Evolutionary conservation across 2,888 invertebrate species (phyloP).

Genomic region (Siphonodentalium dalli): DNA sequence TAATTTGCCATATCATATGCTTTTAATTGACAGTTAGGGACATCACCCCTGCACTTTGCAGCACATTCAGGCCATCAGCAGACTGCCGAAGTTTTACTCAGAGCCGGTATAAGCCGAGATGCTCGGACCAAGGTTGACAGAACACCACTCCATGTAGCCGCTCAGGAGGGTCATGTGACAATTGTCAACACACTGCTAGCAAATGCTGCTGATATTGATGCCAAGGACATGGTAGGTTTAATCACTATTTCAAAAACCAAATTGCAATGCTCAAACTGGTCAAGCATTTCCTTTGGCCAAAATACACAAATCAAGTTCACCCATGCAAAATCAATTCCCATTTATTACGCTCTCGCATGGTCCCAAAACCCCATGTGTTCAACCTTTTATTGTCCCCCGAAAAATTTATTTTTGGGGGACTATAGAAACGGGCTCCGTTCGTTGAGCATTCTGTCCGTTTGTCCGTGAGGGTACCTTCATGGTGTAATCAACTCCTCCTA

Average conservation of each 20-base stretch:
- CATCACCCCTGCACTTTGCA: slow-evolving; percentile 87
- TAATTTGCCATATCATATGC: neutral
- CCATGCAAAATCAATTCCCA: too few relatives aligned
- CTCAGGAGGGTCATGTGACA: slow-evolving; percentile 80
- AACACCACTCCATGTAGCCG: slow-evolving; percentile 89
- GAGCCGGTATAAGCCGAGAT: slow-evolving; percentile 87
- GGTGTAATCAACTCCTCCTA: too few relatives aligned
- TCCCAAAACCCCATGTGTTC: too few relatives aligned
- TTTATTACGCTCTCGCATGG: too few relatives aligned
- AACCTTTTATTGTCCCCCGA: too few relatives aligned
- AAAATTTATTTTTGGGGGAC: too few relatives aligned
- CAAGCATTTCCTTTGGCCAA: too few relatives aligned
- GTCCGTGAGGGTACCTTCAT: too few relatives aligned
- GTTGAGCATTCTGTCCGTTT: too few relatives aligned
- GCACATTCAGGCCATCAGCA: slow-evolving; percentile 81
- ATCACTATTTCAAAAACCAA: slow-evolving; percentile 52
- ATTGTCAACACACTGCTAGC: slow-evolving; percentile 76
- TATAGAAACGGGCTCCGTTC: too few relatives aligned
- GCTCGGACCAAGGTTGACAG: slow-evolving; percentile 90
- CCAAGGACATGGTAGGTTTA: slow-evolving; percentile 77
- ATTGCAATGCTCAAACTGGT: neutral
- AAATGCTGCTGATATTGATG: slow-evolving; percentile 77
- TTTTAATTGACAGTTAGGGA: slow-evolving; percentile 75
- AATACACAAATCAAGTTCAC: too few relatives aligned
- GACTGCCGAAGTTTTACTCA: slow-evolving; percentile 81